Evolutionary conservation across 1,140 invertebrate genomes (phyloP).

Genomic region (Monochamus saltuarius): DNA sequence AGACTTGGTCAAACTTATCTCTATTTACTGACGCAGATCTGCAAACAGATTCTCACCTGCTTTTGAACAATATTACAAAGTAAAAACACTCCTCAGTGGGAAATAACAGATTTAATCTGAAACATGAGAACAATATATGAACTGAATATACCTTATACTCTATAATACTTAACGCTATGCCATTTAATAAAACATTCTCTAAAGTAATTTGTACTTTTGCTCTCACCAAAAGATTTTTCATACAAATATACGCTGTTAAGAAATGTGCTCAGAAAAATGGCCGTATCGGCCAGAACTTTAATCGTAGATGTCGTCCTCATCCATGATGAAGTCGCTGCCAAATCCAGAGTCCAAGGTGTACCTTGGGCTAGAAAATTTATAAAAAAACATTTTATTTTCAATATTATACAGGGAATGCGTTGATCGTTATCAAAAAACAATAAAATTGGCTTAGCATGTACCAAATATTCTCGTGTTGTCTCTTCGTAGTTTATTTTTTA

Average conservation of each 20-base stretch:
- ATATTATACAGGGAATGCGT: too few relatives aligned
- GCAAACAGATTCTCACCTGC: too few relatives aligned
- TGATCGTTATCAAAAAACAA: too few relatives aligned
- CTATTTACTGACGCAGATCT: too few relatives aligned
- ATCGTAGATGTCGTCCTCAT: conserved; percentile 62
- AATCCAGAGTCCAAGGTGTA: conserved; percentile 70
- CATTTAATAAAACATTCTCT: conserved; percentile 10
- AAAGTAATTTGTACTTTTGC: conserved; percentile 50
- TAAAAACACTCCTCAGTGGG: background rate
- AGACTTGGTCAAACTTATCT: too few relatives aligned
- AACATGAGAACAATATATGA: too few relatives aligned
- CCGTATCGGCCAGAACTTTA: background rate
- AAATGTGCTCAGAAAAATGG: background rate
- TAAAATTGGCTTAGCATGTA: too few relatives aligned
- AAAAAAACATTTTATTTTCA: too few relatives aligned
- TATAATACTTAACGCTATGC: too few relatives aligned
- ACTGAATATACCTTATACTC: too few relatives aligned
- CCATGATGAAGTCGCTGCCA: conserved; percentile 73
- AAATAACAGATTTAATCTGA: background rate
- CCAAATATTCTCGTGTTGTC: too few relatives aligned
- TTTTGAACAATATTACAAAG: background rate
- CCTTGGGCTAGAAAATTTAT: conserved; percentile 65
- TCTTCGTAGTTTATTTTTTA: too few relatives aligned
- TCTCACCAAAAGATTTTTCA: conserved; percentile 48
- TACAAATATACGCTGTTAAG: background rate